A percentile compares a stretch with the other conserved stretches of the same genome.
Conservation (phyloP, 2,888 invertebrate species). For the Pinctada fucata region DNA sequence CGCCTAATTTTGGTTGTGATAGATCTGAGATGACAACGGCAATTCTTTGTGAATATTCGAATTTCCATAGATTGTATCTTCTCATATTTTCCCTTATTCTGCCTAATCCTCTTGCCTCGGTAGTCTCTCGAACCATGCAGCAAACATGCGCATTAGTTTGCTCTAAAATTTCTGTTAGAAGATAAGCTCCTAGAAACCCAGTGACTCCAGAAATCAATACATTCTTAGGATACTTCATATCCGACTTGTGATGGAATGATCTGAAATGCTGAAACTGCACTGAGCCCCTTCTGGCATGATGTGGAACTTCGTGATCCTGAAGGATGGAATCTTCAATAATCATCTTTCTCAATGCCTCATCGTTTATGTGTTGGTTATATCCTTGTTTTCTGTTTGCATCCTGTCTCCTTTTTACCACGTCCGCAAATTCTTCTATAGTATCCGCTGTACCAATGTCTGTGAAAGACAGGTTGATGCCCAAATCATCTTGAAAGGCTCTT, state of each 20-base stretch:
- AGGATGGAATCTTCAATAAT: conserved; percentile 53
- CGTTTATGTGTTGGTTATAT: conserved; percentile 23
- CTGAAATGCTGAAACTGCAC: conserved; percentile 44
- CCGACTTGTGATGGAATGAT: conserved; percentile 33
- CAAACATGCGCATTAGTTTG: conserved; percentile 56
- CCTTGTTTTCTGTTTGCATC: conserved; percentile 43
- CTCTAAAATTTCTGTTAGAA: conserved; percentile 55
- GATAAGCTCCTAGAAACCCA: conserved; percentile 60
- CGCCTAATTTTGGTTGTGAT: conserved; percentile 54
- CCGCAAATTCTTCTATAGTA: conserved; percentile 58
- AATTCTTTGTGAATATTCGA: conserved; percentile 51
- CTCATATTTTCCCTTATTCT: conserved; percentile 58
- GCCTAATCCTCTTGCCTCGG: conserved; percentile 53
- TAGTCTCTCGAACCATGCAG: conserved; percentile 61
- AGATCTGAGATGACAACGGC: conserved; percentile 60
- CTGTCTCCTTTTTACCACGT: conserved; percentile 49
- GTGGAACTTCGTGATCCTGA: conserved; percentile 35
- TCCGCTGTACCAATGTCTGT: conserved; percentile 57
- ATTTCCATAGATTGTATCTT: conserved; percentile 59
- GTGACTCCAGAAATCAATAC: conserved; percentile 61
- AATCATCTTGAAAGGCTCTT: conserved; percentile 52
- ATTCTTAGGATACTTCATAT: conserved; percentile 47
- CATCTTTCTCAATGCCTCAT: conserved; percentile 43
- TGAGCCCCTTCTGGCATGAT: conserved; percentile 44
- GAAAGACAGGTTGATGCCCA: conserved; percentile 51